phyloP scores from a whole-genome alignment of 2,888 invertebrate genomes.

The Baccha elongata region DNA sequence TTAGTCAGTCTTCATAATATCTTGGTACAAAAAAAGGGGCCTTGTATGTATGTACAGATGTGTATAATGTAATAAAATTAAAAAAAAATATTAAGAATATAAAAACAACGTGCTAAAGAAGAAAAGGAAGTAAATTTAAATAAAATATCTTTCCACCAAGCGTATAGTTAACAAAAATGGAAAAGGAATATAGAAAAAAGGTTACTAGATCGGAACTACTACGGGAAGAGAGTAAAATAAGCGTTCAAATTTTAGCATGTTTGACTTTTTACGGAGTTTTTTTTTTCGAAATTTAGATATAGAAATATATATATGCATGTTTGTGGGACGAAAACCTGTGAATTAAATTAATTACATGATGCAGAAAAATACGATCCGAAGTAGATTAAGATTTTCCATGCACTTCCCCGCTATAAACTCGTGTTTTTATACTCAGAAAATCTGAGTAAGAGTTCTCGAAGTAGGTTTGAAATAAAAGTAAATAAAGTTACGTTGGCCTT shows the following conservation, averaged over 20 bases:
- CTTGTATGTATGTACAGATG: constrained; percentile 23
- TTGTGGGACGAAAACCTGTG: too few relatives aligned
- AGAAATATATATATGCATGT: too few relatives aligned
- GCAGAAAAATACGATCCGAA: too few relatives aligned
- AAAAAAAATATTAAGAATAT: constrained; percentile 17
- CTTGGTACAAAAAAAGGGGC: neutral
- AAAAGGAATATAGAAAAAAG: constrained; percentile 37
- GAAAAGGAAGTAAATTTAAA: constrained; percentile 34
- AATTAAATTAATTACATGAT: too few relatives aligned
- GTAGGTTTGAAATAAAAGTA: too few relatives aligned
- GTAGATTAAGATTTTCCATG: too few relatives aligned
- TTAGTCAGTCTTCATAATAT: constrained; percentile 28
- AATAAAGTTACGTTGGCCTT: too few relatives aligned
- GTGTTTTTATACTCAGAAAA: too few relatives aligned
- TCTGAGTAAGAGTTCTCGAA: too few relatives aligned
- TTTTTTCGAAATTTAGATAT: too few relatives aligned
- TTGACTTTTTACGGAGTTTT: constrained; percentile 66
- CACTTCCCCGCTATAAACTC: too few relatives aligned
- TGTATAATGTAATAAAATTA: constrained; percentile 9
- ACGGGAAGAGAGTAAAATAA: constrained; percentile 71
- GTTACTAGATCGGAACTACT: constrained; percentile 51
- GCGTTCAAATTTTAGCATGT: constrained; percentile 50
- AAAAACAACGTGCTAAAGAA: constrained; percentile 54
- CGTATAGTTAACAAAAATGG: constrained; percentile 52
- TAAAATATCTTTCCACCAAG: constrained; percentile 63